These are phyloP conservation scores for Hydriomena furcata DNA, from an alignment of 2,888 invertebrate genomes.

Conservation along the genomic window DNA sequence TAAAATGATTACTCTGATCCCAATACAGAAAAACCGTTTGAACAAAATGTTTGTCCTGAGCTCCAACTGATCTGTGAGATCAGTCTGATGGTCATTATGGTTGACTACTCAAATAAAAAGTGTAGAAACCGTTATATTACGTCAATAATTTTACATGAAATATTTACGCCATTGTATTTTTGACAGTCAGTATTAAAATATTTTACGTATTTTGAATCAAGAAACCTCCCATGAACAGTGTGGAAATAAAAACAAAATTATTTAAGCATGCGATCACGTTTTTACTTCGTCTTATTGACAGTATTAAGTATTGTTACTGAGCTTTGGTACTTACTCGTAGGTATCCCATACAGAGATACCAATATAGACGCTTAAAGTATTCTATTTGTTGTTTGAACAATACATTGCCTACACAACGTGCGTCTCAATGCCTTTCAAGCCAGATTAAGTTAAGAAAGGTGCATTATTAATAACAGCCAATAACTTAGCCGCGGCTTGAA, in stretches of 20 bases:
- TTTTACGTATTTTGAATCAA: conserved; percentile 7
- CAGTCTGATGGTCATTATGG: too few species aligned
- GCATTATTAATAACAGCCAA: conserved; percentile 80
- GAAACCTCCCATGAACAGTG: conserved; percentile 5
- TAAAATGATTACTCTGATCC: too few species aligned
- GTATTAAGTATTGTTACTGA: conserved; percentile 31
- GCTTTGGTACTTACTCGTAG: conserved; percentile 27
- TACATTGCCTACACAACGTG: conserved; percentile 68
- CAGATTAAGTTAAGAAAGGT: conserved; percentile 81
- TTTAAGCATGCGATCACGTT: conserved; percentile 21
- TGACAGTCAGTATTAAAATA: conserved; percentile 8
- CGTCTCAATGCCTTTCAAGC: conserved; percentile 78
- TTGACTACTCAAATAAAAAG: conserved; percentile 13
- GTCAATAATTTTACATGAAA: conserved; percentile 11
- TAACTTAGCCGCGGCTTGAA: conserved; percentile 77
- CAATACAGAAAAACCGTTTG: too few species aligned
- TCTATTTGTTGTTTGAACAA: conserved; percentile 68
- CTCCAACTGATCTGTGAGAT: too few species aligned
- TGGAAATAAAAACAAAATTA: conserved; percentile 16
- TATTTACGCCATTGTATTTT: conserved; percentile 8
- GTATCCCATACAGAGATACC: conserved; percentile 28
- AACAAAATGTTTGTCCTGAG: too few species aligned
- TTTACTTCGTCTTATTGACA: conserved; percentile 27
- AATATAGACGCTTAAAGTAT: conserved; percentile 60
- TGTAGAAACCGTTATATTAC: conserved; percentile 4